These are phyloP conservation scores for Entelurus aequoreus DNA, from an alignment of 2,113 vertebrate species.

Conservation along the genomic window DNA sequence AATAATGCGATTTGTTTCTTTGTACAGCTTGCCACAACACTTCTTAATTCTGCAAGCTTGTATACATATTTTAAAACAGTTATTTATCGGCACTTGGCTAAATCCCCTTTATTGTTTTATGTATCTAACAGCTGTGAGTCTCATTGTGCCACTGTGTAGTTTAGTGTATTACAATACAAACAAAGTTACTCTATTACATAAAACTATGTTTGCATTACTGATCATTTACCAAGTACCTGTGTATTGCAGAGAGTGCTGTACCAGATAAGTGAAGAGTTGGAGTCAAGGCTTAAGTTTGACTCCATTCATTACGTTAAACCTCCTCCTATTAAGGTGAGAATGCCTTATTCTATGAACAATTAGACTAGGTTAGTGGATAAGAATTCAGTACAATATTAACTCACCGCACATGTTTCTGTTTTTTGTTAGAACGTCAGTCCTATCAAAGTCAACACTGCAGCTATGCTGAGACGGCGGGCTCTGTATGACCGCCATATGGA, in stretches of 20 bases:
- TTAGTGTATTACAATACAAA: neutral
- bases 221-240: neutral
- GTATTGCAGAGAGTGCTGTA: conserved; percentile 57
- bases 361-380: neutral
- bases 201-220: neutral
- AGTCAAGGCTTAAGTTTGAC: conserved; percentile 61
- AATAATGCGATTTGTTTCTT: no score
- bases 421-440: conserved; percentile 67
- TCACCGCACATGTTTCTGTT: neutral
- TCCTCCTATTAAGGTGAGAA: conserved; percentile 51
- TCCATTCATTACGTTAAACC: conserved; percentile 33
- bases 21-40: no score
- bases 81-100: no score
- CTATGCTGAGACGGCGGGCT: conserved; percentile 81
- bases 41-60: no score
- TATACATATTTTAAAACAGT: no score
- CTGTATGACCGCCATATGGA: conserved; percentile 77
- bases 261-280: conserved; percentile 56
- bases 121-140: no score
- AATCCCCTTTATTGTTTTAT: no score
- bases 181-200: neutral
- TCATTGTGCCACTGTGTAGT: no score
- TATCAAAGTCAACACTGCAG: conserved; percentile 82
- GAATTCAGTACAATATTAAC: neutral
- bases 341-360: neutral